phyloP scores from a whole-genome alignment of 2,797 vertebrate species.

The Dendrocincla tyrannina region DNA sequence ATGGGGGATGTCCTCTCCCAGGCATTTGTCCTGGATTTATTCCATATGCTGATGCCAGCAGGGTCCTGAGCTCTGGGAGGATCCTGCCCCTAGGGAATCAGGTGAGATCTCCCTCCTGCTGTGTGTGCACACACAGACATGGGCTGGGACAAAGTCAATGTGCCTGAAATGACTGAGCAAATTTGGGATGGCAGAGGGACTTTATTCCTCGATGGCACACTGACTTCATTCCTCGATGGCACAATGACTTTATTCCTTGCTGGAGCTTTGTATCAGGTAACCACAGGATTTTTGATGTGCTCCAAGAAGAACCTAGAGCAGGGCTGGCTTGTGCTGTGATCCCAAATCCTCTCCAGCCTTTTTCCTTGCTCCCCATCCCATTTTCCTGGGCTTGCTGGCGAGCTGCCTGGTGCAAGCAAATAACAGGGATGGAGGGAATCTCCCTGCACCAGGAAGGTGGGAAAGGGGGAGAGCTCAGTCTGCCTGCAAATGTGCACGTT shows the following conservation, averaged over 20 bases:
- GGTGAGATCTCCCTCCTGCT: too few relatives aligned
- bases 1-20: too few relatives aligned
- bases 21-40: too few relatives aligned
- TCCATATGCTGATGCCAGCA: too few relatives aligned
- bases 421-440: not conserved
- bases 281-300: not conserved
- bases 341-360: not conserved
- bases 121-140: too few relatives aligned
- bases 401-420: not conserved
- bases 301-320: constrained; percentile 2
- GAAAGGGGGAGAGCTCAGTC: not conserved
- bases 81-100: too few relatives aligned
- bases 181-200: not conserved
- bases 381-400: not conserved
- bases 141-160: too few relatives aligned
- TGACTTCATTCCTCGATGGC: not conserved
- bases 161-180: too few relatives aligned
- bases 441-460: not conserved
- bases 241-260: not conserved
- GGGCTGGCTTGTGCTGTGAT: not conserved
- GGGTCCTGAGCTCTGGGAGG: too few relatives aligned
- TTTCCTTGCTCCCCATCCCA: not conserved
- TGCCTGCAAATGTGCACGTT: constrained; percentile 25
- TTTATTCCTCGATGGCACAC: constrained; percentile 6
- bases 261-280: not conserved